Evolutionary conservation across 2,113 vertebrate genomes (phyloP).

Genomic region (Pluvianellus socialis): DNA sequence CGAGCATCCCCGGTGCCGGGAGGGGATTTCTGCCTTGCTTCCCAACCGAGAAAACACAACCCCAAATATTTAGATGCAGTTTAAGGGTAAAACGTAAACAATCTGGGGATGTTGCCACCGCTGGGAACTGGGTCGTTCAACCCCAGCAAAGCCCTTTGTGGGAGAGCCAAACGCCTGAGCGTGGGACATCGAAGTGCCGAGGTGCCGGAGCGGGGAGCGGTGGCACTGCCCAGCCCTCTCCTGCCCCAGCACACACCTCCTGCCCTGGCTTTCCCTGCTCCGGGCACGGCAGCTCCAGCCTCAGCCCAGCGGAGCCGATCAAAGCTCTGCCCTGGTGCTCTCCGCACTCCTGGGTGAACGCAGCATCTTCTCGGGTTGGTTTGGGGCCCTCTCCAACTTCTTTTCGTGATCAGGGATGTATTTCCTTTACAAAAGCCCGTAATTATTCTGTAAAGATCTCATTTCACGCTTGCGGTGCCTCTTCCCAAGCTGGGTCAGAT

Average conservation of each 20-base stretch:
- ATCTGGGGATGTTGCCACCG: neutral
- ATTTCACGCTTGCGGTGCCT: too few species aligned
- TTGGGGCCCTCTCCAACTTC: neutral
- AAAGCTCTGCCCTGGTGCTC: neutral
- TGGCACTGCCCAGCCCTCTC: rapidly evolving
- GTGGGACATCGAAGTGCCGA: neutral
- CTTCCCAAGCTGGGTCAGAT: too few species aligned
- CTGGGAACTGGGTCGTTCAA: neutral
- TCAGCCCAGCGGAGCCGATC: neutral
- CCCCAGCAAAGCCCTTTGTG: neutral
- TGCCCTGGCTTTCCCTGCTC: neutral
- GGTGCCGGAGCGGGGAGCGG: neutral
- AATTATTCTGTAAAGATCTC: neutral
- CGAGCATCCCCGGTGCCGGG: rapidly evolving
- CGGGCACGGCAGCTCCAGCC: neutral
- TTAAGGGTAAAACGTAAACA: neutral
- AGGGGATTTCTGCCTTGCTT: neutral
- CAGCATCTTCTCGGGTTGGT: neutral
- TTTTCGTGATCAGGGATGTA: rapidly evolving
- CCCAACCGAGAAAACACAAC: neutral
- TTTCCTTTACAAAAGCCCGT: neutral
- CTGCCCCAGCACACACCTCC: neutral
- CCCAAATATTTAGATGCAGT: neutral
- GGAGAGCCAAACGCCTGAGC: neutral
- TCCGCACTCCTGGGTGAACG: rapidly evolving